Conservation (phyloP, 2,797 vertebrate species). For the Siniperca scherzeri region DNA sequence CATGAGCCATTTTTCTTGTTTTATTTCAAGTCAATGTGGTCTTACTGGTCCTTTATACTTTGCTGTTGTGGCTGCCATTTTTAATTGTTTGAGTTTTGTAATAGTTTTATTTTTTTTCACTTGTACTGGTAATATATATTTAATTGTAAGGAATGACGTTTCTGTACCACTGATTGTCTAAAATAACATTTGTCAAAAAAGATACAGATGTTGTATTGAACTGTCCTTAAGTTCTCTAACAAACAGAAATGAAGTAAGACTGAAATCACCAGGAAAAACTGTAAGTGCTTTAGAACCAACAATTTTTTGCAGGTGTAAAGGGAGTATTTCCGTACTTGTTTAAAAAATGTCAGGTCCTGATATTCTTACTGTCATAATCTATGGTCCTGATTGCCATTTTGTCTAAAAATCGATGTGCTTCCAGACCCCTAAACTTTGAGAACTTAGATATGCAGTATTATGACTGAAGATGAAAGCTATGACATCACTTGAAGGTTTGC, state of each 20-base stretch:
- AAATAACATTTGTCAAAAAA: slow-evolving; percentile 48
- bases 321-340: slow-evolving; percentile 38
- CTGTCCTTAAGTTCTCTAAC: slow-evolving; percentile 37
- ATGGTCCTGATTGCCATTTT: slow-evolving; percentile 52
- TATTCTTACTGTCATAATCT: slow-evolving; percentile 39
- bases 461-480: slow-evolving; percentile 45
- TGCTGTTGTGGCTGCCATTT: slow-evolving; percentile 60
- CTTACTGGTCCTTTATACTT: slow-evolving; percentile 41
- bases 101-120: slow-evolving; percentile 54
- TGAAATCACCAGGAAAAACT: slow-evolving; percentile 34
- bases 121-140: slow-evolving; percentile 62
- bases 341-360: slow-evolving; percentile 31
- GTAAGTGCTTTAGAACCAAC: slow-evolving; percentile 37
- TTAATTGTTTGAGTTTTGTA: slow-evolving; percentile 59
- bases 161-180: slow-evolving; percentile 61
- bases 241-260: slow-evolving; percentile 37
- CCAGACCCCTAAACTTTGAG: slow-evolving; percentile 60
- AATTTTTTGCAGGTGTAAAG: slow-evolving; percentile 28
- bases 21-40: slow-evolving; percentile 58
- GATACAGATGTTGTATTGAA: slow-evolving; percentile 41
- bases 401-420: slow-evolving; percentile 73
- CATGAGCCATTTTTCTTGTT: slow-evolving; percentile 71
- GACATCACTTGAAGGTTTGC: slow-evolving; percentile 55
- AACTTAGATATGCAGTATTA: slow-evolving; percentile 63
- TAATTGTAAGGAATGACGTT: slow-evolving; percentile 56